A percentile compares a stretch with the other conserved stretches of the same genome.
phyloP scores from a whole-genome alignment of 2,113 vertebrate species.

The Meleagris gallopavo region DNA sequence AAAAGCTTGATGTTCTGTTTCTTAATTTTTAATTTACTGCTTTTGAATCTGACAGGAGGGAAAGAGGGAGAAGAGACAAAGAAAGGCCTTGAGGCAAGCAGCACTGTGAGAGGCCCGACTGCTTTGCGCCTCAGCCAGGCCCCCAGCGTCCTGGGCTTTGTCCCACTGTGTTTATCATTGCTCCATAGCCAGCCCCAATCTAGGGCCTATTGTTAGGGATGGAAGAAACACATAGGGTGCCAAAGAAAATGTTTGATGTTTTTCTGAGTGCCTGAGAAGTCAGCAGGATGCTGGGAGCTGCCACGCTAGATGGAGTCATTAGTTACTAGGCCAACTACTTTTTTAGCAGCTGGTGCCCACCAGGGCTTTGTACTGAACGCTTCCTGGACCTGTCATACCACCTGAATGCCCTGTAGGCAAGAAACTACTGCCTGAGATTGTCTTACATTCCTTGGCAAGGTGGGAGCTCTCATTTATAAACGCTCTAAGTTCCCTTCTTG shows the following conservation, averaged over 20 bases:
- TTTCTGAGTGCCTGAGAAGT: constrained; percentile 57
- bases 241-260: constrained; percentile 63
- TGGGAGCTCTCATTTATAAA: neutral
- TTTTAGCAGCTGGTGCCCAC: constrained; percentile 34
- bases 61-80: constrained; percentile 43
- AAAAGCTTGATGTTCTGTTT: constrained; percentile 41
- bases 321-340: constrained; percentile 39
- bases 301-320: constrained; percentile 1
- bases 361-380: neutral
- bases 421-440: neutral
- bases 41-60: constrained; percentile 42
- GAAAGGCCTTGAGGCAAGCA: constrained; percentile 36
- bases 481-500: neutral
- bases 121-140: constrained; percentile 33
- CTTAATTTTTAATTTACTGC: constrained; percentile 33
- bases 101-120: constrained; percentile 18
- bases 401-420: constrained; percentile 10
- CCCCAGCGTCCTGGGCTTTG: constrained; percentile 51
- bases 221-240: constrained; percentile 26
- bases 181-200: constrained; percentile 37
- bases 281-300: constrained; percentile 54
- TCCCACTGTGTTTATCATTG: constrained; percentile 56
- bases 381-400: constrained; percentile 1
- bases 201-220: constrained; percentile 57
- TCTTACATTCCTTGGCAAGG: neutral